A percentile compares a stretch with the other conserved stretches of the same genome.
Evolutionary conservation across 1,140 invertebrate species (phyloP).

Genomic region (Kradibia gibbosae): DNA sequence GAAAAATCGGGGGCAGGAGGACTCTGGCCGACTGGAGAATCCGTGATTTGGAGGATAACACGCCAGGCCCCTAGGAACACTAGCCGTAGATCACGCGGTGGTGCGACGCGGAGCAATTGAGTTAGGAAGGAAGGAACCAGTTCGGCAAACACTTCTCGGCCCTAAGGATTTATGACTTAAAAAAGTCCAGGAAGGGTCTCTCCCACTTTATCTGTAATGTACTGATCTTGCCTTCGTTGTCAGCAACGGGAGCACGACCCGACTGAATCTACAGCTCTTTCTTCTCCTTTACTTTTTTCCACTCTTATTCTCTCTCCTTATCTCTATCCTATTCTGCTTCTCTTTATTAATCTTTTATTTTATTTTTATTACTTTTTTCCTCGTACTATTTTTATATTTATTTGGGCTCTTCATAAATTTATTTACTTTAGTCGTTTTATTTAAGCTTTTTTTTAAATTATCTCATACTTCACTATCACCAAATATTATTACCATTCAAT

Average conservation of each 20-base stretch:
- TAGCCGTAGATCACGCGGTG: constrained; percentile 68
- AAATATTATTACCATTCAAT: too few species aligned
- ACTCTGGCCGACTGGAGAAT: constrained; percentile 50
- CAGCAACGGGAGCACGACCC: constrained; percentile 50
- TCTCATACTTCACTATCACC: too few species aligned
- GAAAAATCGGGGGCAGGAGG: constrained; percentile 61
- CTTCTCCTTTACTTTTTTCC: constrained; percentile 24
- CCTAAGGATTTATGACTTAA: constrained; percentile 71
- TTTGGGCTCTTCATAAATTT: too few species aligned
- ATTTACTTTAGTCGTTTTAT: too few species aligned
- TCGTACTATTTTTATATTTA: background rate
- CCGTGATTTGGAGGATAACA: constrained; percentile 67
- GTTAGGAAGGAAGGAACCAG: constrained; percentile 73
- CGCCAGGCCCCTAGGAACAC: constrained; percentile 8
- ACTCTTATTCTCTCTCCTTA: constrained; percentile 25
- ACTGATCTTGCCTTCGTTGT: constrained; percentile 71
- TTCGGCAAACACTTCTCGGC: constrained; percentile 71
- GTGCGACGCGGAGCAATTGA: constrained; percentile 66
- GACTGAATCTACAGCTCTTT: constrained; percentile 42
- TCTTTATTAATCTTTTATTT: background rate
- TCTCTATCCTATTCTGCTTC: constrained; percentile 23
- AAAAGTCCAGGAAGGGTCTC: constrained; percentile 70
- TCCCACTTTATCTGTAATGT: constrained; percentile 71
- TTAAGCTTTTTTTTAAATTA: too few species aligned
- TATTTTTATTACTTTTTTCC: background rate